Evolutionary conservation across 2,113 vertebrate genomes (phyloP).

Genomic region (Pterocles gutturalis): DNA sequence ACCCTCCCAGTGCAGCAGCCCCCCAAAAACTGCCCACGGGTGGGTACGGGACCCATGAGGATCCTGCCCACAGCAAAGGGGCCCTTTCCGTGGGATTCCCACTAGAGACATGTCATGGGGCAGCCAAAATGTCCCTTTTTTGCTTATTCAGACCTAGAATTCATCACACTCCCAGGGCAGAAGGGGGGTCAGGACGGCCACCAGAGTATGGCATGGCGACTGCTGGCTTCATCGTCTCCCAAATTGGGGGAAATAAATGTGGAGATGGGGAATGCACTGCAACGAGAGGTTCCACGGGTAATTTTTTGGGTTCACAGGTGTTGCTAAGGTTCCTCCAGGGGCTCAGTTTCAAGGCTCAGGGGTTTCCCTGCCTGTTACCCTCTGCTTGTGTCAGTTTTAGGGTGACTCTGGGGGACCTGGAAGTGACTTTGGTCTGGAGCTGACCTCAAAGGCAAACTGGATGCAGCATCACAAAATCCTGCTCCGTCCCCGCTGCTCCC

Average conservation of each 20-base stretch:
- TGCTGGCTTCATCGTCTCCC: background rate
- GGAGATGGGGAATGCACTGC: background rate
- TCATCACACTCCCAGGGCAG: fast-evolving
- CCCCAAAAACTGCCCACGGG: background rate
- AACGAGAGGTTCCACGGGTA: background rate
- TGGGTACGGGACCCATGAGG: fast-evolving
- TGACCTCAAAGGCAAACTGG: background rate
- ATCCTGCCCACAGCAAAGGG: background rate
- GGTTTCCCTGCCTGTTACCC: background rate
- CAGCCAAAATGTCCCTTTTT: background rate
- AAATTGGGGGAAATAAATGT: fast-evolving
- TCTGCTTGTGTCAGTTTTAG: background rate
- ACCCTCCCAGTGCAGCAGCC: background rate
- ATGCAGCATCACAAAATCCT: background rate
- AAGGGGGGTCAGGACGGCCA: fast-evolving
- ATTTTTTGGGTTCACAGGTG: background rate
- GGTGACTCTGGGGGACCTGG: background rate
- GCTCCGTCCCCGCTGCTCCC: background rate
- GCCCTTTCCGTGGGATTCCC: background rate
- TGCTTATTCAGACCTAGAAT: background rate
- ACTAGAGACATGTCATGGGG: fast-evolving
- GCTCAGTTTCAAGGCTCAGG: background rate
- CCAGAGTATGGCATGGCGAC: background rate
- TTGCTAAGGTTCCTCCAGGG: background rate
- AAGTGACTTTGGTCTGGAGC: background rate